These are phyloP conservation scores for Drosophila picticornis DNA, from an alignment of 2,888 invertebrate species.

Conservation along the genomic window DNA sequence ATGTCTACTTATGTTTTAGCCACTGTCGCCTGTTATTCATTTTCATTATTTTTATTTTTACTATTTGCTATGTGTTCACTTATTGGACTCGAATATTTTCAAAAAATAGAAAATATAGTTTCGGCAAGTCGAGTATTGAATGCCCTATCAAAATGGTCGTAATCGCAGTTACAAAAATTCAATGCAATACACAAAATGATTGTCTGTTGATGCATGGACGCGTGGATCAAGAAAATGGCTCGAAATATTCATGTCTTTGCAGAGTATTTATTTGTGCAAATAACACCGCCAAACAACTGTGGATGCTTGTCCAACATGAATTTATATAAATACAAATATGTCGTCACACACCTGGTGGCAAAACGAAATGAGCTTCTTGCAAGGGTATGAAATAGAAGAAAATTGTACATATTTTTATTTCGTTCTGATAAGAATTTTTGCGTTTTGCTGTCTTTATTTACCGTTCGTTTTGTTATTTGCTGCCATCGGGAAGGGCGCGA, in stretches of 20 bases:
- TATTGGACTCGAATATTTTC: constrained; percentile 32
- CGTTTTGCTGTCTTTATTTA: constrained; percentile 28
- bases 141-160: background rate
- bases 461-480: constrained; percentile 19
- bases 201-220: background rate
- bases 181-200: background rate
- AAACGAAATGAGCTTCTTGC: background rate
- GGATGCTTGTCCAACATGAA: too few relatives aligned
- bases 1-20: constrained; percentile 3
- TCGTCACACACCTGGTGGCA: background rate
- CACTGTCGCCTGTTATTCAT: background rate
- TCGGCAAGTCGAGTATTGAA: background rate
- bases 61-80: constrained; percentile 8
- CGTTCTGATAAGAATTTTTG: constrained; percentile 53
- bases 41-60: background rate
- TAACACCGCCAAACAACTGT: background rate
- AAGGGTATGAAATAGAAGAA: constrained; percentile 9
- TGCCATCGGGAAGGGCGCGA: constrained; percentile 9
- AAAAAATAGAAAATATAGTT: background rate
- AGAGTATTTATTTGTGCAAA: background rate
- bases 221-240: background rate
- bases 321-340: background rate
- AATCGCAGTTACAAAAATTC: background rate
- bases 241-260: background rate
- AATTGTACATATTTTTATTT: constrained; percentile 12